Evolutionary conservation across 2,797 vertebrate genomes (phyloP).

Genomic region (Myiotriccus ornatus): DNA sequence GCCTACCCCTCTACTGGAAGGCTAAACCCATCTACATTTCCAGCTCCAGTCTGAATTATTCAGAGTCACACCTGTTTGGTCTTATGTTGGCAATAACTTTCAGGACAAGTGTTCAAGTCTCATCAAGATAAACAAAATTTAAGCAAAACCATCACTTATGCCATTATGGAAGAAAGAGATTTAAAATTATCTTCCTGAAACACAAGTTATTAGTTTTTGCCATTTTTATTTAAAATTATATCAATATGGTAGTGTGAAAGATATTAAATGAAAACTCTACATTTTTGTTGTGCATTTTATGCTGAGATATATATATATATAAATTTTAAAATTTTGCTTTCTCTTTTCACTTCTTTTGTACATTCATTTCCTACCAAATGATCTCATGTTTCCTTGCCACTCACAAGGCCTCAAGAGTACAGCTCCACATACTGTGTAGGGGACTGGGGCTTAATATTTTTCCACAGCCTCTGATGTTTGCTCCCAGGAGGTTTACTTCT

Average conservation of each 20-base stretch:
- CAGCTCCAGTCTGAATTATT: neutral
- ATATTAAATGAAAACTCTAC: neutral
- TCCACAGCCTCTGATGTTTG: neutral
- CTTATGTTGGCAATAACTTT: neutral
- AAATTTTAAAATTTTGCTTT: neutral
- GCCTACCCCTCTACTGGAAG: neutral
- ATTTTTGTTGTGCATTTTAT: neutral
- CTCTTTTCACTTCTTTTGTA: neutral
- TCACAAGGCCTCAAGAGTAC: neutral
- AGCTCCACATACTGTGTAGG: neutral
- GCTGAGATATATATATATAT: no score
- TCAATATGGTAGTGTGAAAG: neutral
- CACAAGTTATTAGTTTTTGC: neutral
- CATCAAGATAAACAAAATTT: neutral
- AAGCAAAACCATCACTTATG: neutral
- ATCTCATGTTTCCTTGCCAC: neutral
- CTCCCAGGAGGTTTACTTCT: neutral
- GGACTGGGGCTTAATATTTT: neutral
- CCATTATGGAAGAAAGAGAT: neutral
- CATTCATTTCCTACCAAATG: neutral
- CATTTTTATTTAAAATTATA: neutral
- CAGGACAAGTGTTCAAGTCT: neutral
- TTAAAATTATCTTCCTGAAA: neutral
- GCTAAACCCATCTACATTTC: neutral
- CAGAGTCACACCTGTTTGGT: neutral